Percentiles rank a stretch among this genome's conserved stretches.
These are phyloP conservation scores for Apodemia duryi DNA, from an alignment of 2,888 invertebrate genomes.

Conservation along the genomic window DNA sequence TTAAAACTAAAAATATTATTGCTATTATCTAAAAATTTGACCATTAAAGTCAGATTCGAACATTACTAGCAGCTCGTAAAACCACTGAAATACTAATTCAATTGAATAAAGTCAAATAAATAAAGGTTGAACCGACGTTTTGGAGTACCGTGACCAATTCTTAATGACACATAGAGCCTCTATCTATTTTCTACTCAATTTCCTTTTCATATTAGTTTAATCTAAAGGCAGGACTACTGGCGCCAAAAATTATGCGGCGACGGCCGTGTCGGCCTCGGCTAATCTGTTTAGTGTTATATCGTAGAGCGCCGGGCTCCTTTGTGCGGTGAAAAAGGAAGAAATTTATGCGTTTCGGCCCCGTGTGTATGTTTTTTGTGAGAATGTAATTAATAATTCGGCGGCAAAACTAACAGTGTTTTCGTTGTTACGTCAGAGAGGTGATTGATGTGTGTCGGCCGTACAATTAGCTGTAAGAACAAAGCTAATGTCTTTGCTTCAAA, in stretches of 20 bases:
- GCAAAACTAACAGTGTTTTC: slow-evolving; percentile 81
- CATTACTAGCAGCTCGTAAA: slow-evolving; percentile 69
- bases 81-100: slow-evolving; percentile 72
- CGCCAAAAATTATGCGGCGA: slow-evolving; percentile 78
- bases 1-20: slow-evolving; percentile 51
- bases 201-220: slow-evolving; percentile 80
- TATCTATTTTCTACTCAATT: slow-evolving; percentile 78
- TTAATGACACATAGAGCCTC: slow-evolving; percentile 76
- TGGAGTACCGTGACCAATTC: slow-evolving; percentile 65
- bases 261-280: slow-evolving; percentile 70
- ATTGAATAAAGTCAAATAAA: slow-evolving; percentile 75
- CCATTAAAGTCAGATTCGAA: slow-evolving; percentile 64
- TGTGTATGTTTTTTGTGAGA: slow-evolving; percentile 76
- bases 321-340: slow-evolving; percentile 78
- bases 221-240: slow-evolving; percentile 77
- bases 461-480: slow-evolving; percentile 47
- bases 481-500: slow-evolving; percentile 19
- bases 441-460: slow-evolving; percentile 57
- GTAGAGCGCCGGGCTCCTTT: slow-evolving; percentile 68
- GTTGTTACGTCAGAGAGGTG: slow-evolving; percentile 61
- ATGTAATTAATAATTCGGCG: slow-evolving; percentile 81
- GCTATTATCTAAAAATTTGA: slow-evolving; percentile 62
- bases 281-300: slow-evolving; percentile 76
- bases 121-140: slow-evolving; percentile 59
- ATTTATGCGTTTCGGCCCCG: slow-evolving; percentile 78